Conservation (phyloP, 2,113 vertebrate species). For the Otocyon megalotis region DNA sequence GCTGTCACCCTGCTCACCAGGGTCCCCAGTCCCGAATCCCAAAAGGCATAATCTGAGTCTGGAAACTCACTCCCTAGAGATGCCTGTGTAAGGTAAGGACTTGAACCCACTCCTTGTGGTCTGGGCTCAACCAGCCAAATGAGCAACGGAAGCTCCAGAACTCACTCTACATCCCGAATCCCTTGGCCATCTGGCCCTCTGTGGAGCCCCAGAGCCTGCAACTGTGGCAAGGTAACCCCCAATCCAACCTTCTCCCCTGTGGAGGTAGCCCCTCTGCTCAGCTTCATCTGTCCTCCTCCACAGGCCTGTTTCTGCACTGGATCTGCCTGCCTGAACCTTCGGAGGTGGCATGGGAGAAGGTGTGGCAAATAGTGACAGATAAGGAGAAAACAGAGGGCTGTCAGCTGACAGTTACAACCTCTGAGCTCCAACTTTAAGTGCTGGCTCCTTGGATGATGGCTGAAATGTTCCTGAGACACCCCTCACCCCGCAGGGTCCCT, state of each 20-base stretch:
- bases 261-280: neutral
- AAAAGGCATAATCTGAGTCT: neutral
- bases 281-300: neutral
- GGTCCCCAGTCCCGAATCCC: neutral
- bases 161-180: slow-evolving; percentile 88
- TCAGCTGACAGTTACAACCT: neutral
- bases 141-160: slow-evolving; percentile 86
- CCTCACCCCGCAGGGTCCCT: neutral
- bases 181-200: slow-evolving; percentile 92
- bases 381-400: neutral
- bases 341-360: slow-evolving; percentile 87
- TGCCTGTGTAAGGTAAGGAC: slow-evolving; percentile 88
- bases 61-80: slow-evolving; percentile 72
- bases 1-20: neutral
- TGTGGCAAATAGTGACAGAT: slow-evolving; percentile 41
- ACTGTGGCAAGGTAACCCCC: slow-evolving; percentile 90
- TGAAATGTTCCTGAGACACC: neutral
- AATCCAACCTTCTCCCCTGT: too few species aligned
- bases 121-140: slow-evolving; percentile 83
- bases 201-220: slow-evolving; percentile 93
- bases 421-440: neutral
- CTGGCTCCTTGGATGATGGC: neutral
- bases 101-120: slow-evolving; percentile 92
- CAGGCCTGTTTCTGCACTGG: slow-evolving; percentile 93
- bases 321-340: slow-evolving; percentile 85